Conservation (phyloP, 2,888 invertebrate species). For the Troilus luridus region DNA sequence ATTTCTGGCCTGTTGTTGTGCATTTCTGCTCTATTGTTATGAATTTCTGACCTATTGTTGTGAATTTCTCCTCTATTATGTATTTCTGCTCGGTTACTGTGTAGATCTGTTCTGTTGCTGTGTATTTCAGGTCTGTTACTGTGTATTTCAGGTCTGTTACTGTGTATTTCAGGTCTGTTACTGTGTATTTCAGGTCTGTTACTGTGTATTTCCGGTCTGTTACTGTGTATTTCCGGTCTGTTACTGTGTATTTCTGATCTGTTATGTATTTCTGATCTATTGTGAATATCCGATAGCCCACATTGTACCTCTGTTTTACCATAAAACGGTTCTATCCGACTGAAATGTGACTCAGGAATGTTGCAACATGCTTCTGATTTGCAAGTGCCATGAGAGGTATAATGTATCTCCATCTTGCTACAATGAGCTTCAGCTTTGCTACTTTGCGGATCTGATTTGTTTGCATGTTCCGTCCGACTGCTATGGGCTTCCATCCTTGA, state of each 20-base stretch:
- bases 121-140: conserved; percentile 12
- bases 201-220: background rate
- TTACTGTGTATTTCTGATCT: background rate
- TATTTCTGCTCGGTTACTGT: background rate
- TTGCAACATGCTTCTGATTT: conserved; percentile 16
- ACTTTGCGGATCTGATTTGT: background rate
- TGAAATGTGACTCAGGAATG: conserved; percentile 16
- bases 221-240: conserved; percentile 7
- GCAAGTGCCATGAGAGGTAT: background rate
- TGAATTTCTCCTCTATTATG: background rate
- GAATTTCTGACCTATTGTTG: background rate
- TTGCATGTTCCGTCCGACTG: conserved; percentile 1
- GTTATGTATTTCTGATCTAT: background rate
- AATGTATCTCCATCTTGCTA: conserved; percentile 33
- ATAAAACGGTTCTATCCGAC: background rate
- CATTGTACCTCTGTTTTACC: conserved; percentile 25
- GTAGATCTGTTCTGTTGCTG: conserved; percentile 15
- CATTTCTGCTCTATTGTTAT: background rate
- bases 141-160: background rate
- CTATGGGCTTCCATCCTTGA: background rate
- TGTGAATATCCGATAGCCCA: conserved; percentile 26
- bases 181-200: too few relatives aligned
- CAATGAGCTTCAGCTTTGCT: conserved; percentile 34
- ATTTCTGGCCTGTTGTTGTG: conserved; percentile 26
- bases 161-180: conserved; percentile 7